phyloP scores from a whole-genome alignment of 92 coral and sea anemone genomes.

The Umimayanthus chanpuru region DNA sequence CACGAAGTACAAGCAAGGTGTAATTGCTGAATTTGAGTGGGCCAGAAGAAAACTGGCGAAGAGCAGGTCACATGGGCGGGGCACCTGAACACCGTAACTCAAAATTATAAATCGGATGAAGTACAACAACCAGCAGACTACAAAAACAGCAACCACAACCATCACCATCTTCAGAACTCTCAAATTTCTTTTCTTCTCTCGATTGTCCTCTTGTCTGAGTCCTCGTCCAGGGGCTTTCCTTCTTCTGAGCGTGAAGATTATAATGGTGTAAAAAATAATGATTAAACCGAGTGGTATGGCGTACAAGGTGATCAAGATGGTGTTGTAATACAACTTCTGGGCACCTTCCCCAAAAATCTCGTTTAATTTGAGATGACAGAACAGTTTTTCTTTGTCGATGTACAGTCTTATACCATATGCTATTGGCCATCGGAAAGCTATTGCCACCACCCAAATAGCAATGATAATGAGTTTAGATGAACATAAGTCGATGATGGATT shows the following conservation, averaged over 20 bases:
- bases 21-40: conserved; percentile 37
- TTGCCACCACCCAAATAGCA: conserved; percentile 25
- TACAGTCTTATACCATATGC: conserved; percentile 26
- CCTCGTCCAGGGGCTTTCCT: conserved; percentile 36
- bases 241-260: conserved; percentile 14
- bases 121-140: conserved; percentile 35
- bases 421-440: conserved; percentile 36
- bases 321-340: conserved; percentile 25
- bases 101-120: conserved; percentile 22
- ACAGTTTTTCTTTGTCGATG: background rate
- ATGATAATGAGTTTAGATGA: conserved; percentile 2
- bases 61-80: conserved; percentile 23
- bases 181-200: conserved; percentile 25
- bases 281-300: conserved; percentile 30
- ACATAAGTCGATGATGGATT: background rate
- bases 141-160: conserved; percentile 36
- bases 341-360: conserved; percentile 32
- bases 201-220: conserved; percentile 11
- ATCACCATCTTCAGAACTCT: conserved; percentile 37
- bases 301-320: conserved; percentile 28
- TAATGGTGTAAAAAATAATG: conserved; percentile 19
- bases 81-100: conserved; percentile 13
- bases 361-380: conserved; percentile 28
- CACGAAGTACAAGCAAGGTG: conserved; percentile 41
- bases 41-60: conserved; percentile 33